Evolutionary conservation across 1,140 invertebrate genomes (phyloP).

Genomic region (Drosophila kohkoa): DNA sequence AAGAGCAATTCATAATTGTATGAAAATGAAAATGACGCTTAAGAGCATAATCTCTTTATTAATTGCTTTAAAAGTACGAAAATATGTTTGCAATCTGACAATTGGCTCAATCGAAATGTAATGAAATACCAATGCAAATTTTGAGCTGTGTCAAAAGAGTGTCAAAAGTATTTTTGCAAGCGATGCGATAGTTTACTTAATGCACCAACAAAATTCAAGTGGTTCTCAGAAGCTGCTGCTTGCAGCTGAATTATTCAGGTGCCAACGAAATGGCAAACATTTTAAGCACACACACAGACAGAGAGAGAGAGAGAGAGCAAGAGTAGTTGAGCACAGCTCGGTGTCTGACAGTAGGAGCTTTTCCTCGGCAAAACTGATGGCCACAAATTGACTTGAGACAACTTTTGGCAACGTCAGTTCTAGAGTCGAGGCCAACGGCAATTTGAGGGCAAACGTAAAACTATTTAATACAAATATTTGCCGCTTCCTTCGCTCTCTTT

Average conservation of each 20-base stretch:
- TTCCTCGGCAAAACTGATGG: constrained; percentile 31
- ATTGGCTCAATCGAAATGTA: constrained; percentile 54
- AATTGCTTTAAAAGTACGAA: constrained; percentile 55
- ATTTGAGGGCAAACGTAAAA: constrained; percentile 70
- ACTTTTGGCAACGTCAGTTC: constrained; percentile 30
- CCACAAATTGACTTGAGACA: constrained; percentile 72
- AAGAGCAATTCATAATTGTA: constrained; percentile 46
- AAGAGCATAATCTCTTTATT: constrained; percentile 59
- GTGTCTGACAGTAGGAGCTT: constrained; percentile 8
- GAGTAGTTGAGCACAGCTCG: constrained; percentile 16
- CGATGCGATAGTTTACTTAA: constrained; percentile 26
- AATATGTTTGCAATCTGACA: constrained; percentile 37
- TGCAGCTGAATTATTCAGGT: constrained; percentile 57
- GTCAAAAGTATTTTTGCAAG: constrained; percentile 48
- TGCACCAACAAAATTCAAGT: constrained; percentile 45
- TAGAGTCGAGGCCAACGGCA: constrained; percentile 20
- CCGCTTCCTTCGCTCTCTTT: constrained; percentile 9
- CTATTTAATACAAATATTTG: constrained; percentile 75
- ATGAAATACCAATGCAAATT: constrained; percentile 53
- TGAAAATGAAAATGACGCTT: constrained; percentile 55
- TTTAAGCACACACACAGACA: constrained; percentile 15
- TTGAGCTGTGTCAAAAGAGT: constrained; percentile 61
- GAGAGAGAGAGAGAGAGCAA: too few relatives aligned
- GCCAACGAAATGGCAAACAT: constrained; percentile 60
- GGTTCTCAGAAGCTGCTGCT: not conserved